Evolutionary conservation across 2,113 vertebrate genomes (phyloP), one percentile per base, ranked within the genome.

Genomic region (Myotis lucifugus): DNA sequence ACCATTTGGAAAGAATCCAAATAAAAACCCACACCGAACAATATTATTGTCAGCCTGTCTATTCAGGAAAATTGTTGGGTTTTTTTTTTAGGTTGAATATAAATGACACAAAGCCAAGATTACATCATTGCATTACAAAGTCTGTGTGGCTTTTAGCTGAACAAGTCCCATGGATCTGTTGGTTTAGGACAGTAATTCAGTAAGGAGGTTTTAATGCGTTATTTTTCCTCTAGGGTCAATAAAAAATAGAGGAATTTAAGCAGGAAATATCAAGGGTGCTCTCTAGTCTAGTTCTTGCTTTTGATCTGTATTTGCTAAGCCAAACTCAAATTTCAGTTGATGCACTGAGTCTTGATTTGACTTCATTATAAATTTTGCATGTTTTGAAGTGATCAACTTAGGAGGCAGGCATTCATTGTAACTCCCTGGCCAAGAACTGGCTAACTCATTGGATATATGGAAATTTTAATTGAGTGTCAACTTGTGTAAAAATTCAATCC

Each of bases 81-180:
- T 98, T 98, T 98, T 98, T 98, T 97, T 98, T 91, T 91, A 98
- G 97, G 98, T 98, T 98, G 98, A 98, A 98, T 99, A 98, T 98
- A 98, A 98, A 98, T 98, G 98, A 98, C 99, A 98, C 98, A 99
- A 99, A 99, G 98, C 99, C 98, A 98, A 98, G 98, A 99, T 99
- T 99, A 99, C 99, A 99, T 99, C 99, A 99, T 85, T 98, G 98
- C 98, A 98, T 98, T 99, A 98, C 98, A 99, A 98, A 98, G 98
- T 98, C 98, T 98, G 98, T 99, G 98, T 98, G 98, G 98, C 98
- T 98, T 98, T 98, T 98, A 98, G 98, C 98, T 84, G 98, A 98
- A 98, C 98, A 98, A 98, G 97, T 90, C 97, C 97, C 97, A 96
- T 91, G 96, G 97, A 98, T 98, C 98, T 98, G 96, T 96, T 97